These are phyloP conservation scores for Xiphias gladius DNA, from an alignment of 2,113 vertebrate species.

Conservation along the genomic window DNA sequence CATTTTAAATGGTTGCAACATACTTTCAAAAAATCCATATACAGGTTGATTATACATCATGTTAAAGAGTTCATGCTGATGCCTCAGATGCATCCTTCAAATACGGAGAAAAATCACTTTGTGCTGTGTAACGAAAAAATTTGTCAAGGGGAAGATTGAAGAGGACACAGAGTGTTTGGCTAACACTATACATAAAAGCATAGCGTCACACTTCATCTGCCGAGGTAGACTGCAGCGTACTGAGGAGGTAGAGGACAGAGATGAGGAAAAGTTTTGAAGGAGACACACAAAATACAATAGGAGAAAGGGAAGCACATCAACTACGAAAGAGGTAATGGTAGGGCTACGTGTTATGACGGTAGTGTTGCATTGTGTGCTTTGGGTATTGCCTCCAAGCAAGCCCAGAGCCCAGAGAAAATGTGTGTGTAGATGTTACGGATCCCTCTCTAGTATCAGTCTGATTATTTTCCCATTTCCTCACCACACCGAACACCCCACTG, in stretches of 20 bases:
- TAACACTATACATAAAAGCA: slow-evolving; percentile 60
- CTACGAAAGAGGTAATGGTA: slow-evolving; percentile 20
- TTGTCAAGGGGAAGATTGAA: slow-evolving; percentile 57
- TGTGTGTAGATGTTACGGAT: slow-evolving; percentile 63
- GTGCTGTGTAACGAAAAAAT: slow-evolving; percentile 48
- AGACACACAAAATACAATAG: slow-evolving; percentile 8
- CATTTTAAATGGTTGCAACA: slow-evolving; percentile 65
- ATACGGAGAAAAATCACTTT: slow-evolving; percentile 58
- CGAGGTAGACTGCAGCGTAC: slow-evolving; percentile 34
- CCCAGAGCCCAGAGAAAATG: slow-evolving; percentile 58
- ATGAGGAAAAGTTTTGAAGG: slow-evolving; percentile 37
- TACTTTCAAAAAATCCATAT: slow-evolving; percentile 63
- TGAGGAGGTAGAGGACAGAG: slow-evolving; percentile 20
- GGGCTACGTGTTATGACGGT: slow-evolving; percentile 35
- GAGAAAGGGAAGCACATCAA: background rate
- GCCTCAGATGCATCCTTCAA: slow-evolving; percentile 50
- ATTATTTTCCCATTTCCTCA: slow-evolving; percentile 62
- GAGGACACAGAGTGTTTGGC: slow-evolving; percentile 63
- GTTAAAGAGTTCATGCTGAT: slow-evolving; percentile 52
- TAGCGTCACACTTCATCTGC: slow-evolving; percentile 49
- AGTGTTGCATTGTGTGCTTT: slow-evolving; percentile 56
- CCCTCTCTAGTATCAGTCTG: slow-evolving; percentile 54
- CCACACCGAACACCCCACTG: slow-evolving; percentile 24
- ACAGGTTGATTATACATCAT: slow-evolving; percentile 59
- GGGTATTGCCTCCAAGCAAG: slow-evolving; percentile 71